These are phyloP conservation scores for Amiota minor DNA, from an alignment of 2,888 invertebrate genomes.

Conservation along the genomic window DNA sequence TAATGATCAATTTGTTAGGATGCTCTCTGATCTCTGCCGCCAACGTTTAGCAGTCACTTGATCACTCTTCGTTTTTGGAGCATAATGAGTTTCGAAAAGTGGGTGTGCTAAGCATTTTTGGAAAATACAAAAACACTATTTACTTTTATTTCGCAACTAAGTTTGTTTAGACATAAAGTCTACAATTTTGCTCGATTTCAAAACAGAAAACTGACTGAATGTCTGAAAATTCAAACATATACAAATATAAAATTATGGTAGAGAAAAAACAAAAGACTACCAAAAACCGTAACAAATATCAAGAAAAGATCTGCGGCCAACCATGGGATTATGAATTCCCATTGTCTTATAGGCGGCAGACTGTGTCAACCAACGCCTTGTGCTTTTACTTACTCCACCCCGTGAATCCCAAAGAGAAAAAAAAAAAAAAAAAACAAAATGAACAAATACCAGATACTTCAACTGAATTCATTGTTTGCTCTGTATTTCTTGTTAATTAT, in stretches of 20 bases:
- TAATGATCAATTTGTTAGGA: slow-evolving; percentile 66
- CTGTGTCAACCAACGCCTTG: slow-evolving; percentile 12
- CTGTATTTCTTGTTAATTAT: slow-evolving; percentile 38
- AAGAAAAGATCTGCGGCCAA: slow-evolving; percentile 49
- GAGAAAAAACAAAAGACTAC: too few species aligned
- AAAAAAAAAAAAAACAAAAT: not conserved
- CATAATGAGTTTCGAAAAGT: slow-evolving; percentile 60
- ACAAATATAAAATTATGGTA: too few species aligned
- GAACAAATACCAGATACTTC: slow-evolving; percentile 37
- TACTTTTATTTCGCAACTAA: slow-evolving; percentile 7
- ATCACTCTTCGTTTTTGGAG: slow-evolving; percentile 38
- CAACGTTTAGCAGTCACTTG: slow-evolving; percentile 59
- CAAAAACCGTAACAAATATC: slow-evolving; percentile 25
- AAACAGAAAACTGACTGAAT: too few species aligned
- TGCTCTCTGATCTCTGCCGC: slow-evolving; percentile 59
- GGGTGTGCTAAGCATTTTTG: slow-evolving; percentile 51
- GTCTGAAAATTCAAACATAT: slow-evolving; percentile 7
- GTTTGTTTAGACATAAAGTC: not conserved
- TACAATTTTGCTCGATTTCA: not conserved
- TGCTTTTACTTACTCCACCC: slow-evolving; percentile 3
- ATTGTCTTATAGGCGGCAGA: slow-evolving; percentile 51
- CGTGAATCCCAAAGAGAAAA: not conserved
- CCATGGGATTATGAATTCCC: slow-evolving; percentile 55
- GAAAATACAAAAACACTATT: not conserved
- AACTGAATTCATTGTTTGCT: slow-evolving; percentile 45